Evolutionary conservation across 2,888 invertebrate genomes (phyloP), one percentile per base, ranked within the genome.

Genomic region (Pollenia amentaria): DNA sequence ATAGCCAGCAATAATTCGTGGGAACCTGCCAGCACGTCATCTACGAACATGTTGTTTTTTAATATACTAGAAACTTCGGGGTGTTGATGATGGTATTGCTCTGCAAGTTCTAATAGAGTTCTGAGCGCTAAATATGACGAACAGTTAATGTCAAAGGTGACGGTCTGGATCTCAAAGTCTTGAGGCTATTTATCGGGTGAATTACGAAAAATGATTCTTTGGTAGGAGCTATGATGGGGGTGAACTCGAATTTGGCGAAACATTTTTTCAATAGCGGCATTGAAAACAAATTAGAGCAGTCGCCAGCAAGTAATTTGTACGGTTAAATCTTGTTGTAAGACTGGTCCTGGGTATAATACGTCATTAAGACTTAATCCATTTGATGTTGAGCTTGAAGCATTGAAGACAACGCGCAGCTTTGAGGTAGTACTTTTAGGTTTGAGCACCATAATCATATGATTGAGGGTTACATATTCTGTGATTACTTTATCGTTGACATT

Each of bases 181-280:
- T 57, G 57, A 4, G 29, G 57, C 10, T 57, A 21, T 29, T 21
- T 6, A 57, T 57, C 57, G 8, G 29, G 21, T 1, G 29, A 57
- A 29, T 8, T 57, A 11, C 57, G 21, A 21, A 67, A 78, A n/a
- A n/a, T n/a, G n/a, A n/a, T n/a, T n/a, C n/a, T n/a, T n/a, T n/a
- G n/a, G n/a, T n/a, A n/a, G n/a, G 87, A n/a, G 75, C 57, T 18
- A 72, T 80, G 65, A n/a, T 40, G 7, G 0, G 76, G 62, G 1
- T 85, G 40, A 3, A 88, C 75, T 12, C 51, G 64, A 8, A 89
- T 85, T 21, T 89, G 87, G 7, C 88, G 81, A 44, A 86, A 88
- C 85, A 88, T 87, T 16, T 89, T 89, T n/a, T 87, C 73, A 9
- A 88, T 84, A 29, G 89, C 89, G 2, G 85, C 87, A 62, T 87